These are phyloP conservation scores for Hirtodrosophila duncani DNA, from an alignment of 2,888 invertebrate species.

Conservation along the genomic window DNA sequence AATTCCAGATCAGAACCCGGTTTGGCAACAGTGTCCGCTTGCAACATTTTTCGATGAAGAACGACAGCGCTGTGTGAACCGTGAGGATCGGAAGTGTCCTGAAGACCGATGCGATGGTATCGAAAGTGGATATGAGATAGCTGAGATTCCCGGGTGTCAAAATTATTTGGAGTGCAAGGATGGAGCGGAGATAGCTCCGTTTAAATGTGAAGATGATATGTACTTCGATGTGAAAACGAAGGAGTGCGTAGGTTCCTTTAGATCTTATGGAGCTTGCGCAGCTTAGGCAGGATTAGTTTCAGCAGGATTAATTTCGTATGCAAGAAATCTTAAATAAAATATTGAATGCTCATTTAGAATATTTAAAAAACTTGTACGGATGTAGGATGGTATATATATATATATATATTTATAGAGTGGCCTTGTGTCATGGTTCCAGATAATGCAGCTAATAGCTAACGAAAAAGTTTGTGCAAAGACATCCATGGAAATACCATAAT, in stretches of 20 bases:
- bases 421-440: no score
- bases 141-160: constrained; percentile 44
- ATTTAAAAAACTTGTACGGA: no score
- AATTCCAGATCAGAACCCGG: constrained; percentile 55
- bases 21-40: constrained; percentile 50
- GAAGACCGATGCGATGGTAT: constrained; percentile 64
- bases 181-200: constrained; percentile 9
- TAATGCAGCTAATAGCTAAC: no score
- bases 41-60: constrained; percentile 54
- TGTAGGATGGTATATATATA: no score
- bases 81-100: constrained; percentile 35
- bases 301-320: no score
- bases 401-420: no score
- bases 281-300: neutral
- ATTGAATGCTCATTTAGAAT: no score
- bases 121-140: constrained; percentile 34
- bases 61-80: constrained; percentile 39
- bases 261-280: constrained; percentile 13
- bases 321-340: neutral
- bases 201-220: constrained; percentile 26
- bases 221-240: constrained; percentile 41
- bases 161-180: constrained; percentile 48
- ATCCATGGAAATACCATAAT: no score
- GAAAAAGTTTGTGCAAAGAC: no score
- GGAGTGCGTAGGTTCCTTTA: constrained; percentile 21